Evolutionary conservation across 2,888 invertebrate species (phyloP).

Genomic region (Trachelus troglodyta): DNA sequence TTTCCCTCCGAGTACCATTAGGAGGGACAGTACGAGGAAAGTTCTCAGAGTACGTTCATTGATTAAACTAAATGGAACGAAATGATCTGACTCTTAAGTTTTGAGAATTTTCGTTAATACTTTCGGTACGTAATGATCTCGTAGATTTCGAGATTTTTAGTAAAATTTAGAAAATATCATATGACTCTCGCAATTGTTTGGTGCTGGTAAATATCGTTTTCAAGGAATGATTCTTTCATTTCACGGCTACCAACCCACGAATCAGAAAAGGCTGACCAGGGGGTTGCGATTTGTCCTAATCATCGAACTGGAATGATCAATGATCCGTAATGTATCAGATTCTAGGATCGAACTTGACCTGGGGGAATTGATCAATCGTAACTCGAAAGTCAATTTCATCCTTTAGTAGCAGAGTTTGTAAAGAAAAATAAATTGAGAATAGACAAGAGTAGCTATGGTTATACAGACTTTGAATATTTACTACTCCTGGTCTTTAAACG

Average conservation of each 20-base stretch:
- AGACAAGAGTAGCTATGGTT: neutral
- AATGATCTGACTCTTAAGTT: neutral
- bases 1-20: neutral
- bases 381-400: neutral
- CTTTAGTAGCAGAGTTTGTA: neutral
- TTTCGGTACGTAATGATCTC: neutral
- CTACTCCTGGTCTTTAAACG: neutral
- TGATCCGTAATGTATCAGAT: slow-evolving; percentile 37
- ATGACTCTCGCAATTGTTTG: neutral
- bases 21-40: neutral
- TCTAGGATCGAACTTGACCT: neutral
- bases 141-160: neutral
- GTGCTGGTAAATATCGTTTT: neutral
- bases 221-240: neutral
- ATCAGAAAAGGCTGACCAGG: neutral
- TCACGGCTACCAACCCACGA: neutral
- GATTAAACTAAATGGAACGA: neutral
- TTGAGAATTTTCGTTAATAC: neutral
- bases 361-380: neutral
- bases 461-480: neutral
- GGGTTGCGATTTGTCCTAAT: slow-evolving; percentile 20
- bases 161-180: neutral
- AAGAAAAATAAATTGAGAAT: neutral
- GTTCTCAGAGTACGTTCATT: neutral
- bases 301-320: slow-evolving; percentile 44